Evolutionary conservation across 2,113 vertebrate genomes (phyloP), one percentile per base, ranked within the genome.

Genomic region (Pyrgilauda ruficollis): DNA sequence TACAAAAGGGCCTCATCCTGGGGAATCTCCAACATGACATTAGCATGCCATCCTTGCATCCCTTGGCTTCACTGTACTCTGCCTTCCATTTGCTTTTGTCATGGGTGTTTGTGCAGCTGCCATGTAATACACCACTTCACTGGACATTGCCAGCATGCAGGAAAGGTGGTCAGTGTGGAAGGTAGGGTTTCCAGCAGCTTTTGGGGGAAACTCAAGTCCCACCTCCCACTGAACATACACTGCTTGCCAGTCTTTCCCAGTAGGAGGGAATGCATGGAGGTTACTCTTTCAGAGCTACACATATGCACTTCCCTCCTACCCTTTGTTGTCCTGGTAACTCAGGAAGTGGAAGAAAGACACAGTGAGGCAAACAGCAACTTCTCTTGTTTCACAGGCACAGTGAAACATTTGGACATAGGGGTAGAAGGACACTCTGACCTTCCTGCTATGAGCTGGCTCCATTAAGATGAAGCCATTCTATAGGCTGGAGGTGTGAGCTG

Each of bases 251-350:
- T 82, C 70, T 33, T 44, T 72, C 66, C 62, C 79, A 78, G 49
- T 21, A 52, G 43, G 84, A 77, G 69, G 66, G 69, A 64, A 35
- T 35, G 27, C 19, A 3, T 46, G 63, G 81, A 59, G 74, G 77
- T 77, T 74, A 58, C 46, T 92, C 63, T 82, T n/a, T 90, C 79
- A 87, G 76, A 92, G 68, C 59, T 91, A 27, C 62, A 20, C n/a
- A 37, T 23, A 67, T 0, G 2, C 16, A 15, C 46, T 78, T 84
- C 77, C 87, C 93, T 94, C 94, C 91, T 26, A 96, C 83, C 59
- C 61, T 94, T 80, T 94, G 93, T 93, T 92, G 95, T 94, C 94
- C 73, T 95, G 83, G 86, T 90, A 95, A 94, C 91, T 94, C 86
- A 59, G 35, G 58, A 90, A 89, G 46, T 23, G 56, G 46, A 75